Evolutionary conservation across 2,113 vertebrate genomes (phyloP).

Genomic region (Tragelaphus imberbis): DNA sequence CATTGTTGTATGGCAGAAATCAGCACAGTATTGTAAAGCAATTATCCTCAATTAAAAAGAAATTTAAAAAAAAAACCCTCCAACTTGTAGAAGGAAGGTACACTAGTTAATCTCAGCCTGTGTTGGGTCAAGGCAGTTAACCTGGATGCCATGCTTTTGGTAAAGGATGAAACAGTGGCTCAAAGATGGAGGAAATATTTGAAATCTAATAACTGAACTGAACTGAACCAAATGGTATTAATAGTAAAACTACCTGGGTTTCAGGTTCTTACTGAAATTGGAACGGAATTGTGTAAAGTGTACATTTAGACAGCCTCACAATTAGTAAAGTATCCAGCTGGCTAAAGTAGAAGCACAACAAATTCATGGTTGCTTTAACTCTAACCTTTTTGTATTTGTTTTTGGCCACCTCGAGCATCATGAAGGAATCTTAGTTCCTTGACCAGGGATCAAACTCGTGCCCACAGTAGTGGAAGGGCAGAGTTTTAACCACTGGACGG

Average conservation of each 20-base stretch:
- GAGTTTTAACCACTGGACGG: neutral
- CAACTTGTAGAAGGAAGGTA: too few relatives aligned
- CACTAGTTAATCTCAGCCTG: neutral
- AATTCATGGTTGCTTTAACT: accelerated
- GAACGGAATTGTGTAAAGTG: neutral
- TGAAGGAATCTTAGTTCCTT: neutral
- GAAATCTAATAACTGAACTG: too few relatives aligned
- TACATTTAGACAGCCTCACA: neutral
- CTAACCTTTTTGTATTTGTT: neutral
- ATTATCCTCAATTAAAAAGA: neutral
- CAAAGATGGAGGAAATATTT: neutral
- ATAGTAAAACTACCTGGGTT: neutral
- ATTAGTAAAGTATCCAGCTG: neutral
- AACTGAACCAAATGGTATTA: neutral
- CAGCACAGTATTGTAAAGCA: neutral
- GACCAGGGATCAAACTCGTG: neutral
- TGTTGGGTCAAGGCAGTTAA: neutral
- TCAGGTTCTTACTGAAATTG: neutral
- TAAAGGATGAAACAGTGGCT: neutral
- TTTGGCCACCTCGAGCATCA: neutral
- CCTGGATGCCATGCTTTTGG: neutral
- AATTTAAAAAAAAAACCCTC: neutral
- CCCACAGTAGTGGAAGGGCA: neutral
- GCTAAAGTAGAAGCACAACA: accelerated
- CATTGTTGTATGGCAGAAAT: neutral